Evolutionary conservation across 2,888 invertebrate species (phyloP), one percentile per base, ranked within the genome.

Genomic region (Lacanobia oleracea): DNA sequence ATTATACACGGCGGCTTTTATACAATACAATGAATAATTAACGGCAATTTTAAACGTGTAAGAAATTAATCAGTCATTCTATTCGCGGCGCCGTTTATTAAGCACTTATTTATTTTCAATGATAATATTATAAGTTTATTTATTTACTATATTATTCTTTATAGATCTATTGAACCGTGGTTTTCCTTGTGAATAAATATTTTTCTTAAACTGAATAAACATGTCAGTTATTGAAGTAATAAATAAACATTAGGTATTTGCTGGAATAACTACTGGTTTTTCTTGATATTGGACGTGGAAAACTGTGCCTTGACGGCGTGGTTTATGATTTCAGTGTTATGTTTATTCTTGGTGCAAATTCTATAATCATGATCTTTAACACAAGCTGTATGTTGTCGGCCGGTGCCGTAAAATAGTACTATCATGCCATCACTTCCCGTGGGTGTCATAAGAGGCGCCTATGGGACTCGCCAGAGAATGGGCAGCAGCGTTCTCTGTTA

Each of bases 81-180:
- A 57, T 23, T 21, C 33, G 9, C 5, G 71, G 75, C 71, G 74
- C 80, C 69, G 64, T 75, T 62, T 50, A 54, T 23, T 70, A 62
- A 45, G 45, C 9, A 21, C 37, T 64, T 1, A 53, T 67, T 62
- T 37, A 67, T 67, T 75, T 59, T 62, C 72, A 62, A 40, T 60
- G 54, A 45, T 51, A 54, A 62, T 27, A 72, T 56, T 33, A 14
- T 40, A 48, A 21, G 62, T 69, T 56, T 56, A 67, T 27, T 54
- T 56, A 48, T 51, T 21, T 40, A 43, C 53, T 57, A 21, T 43
- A 12, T 59, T 56, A 56, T 48, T 48, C 10, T 53, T 14, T 54
- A 45, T 3, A 53, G 14, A 37, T 18, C 14, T 21, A 16, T 12
- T 57, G 5, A 48, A 18, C 6, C 14, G 14, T 18, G 18, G 16